Base-by-base conservation (phyloP, 2,888 invertebrate species). In the Pseudolycoriella hygida region DNA sequence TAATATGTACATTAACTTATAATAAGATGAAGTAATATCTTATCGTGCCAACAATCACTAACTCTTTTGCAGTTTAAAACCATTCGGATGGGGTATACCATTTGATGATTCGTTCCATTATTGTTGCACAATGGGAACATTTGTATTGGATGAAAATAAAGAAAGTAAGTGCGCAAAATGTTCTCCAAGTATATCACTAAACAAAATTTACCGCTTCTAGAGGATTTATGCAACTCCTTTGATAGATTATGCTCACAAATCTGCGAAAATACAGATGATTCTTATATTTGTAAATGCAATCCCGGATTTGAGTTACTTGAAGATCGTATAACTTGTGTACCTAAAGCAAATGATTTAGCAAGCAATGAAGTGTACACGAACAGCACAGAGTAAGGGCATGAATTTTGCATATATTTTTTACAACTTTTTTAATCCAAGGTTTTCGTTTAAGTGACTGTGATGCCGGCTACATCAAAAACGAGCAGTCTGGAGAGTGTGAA, bases 51-150 rank as follows among this genome's bases (percentile, higher is more conserved):
- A 25, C 25, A 25, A 25, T 6, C 25, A 25, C 8, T 25, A n/a
- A n/a, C 25, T 25, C 5, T 25, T 4, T 25, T 25, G 8, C 25
- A 61, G 66, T 12, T 70, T 73, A 47, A 66, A 67, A 15, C 58
- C 65, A 38, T 67, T 75, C 44, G 64, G 65, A n/a, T 66, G 74
- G 46, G 73, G 72, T 2, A 59, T 63, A 42, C 71, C 73, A 5
- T 73, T 72, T 67, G 75, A 77, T 49, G 68, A 72, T 42, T 72
- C 77, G 0, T 77, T 73, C 54, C 60, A 64, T 40, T 66, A 70
- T 48, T 82, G 81, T 53, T 81, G 81, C 53, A 43, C 19, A n/a
- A 37, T 18, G 4, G 48, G 31, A 3, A 39, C 44, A 11, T 49
- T 49, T 31, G 38, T 45, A 2, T 32, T 49, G 17, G 38, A 38